Percentiles rank a stretch among this genome's conserved stretches.
Conservation (phyloP, 2,797 vertebrate genomes). For the Carcharodon carcharias region DNA sequence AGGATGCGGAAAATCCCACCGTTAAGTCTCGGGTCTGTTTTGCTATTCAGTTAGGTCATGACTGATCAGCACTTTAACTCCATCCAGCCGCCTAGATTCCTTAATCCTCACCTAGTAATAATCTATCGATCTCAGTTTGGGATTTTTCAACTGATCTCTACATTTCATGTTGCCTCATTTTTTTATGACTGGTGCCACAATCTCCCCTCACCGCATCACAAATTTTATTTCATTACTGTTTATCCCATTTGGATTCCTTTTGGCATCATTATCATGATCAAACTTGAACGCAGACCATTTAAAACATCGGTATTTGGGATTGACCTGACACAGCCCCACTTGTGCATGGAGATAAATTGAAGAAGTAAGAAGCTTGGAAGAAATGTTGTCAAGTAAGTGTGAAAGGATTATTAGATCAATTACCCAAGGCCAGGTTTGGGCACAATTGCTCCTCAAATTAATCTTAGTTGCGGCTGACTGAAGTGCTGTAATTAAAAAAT, state of each 20-base stretch:
- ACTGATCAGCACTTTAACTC: too few species aligned
- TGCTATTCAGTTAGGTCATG: too few species aligned
- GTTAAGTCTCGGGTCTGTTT: too few species aligned
- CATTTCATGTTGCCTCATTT: background rate
- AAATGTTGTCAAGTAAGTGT: background rate
- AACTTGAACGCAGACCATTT: background rate
- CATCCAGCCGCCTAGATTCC: too few species aligned
- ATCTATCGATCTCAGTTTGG: too few species aligned
- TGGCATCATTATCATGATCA: background rate
- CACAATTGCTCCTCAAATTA: background rate
- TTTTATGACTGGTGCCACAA: background rate
- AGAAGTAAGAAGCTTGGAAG: background rate
- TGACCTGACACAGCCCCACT: background rate
- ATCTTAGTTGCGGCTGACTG: background rate
- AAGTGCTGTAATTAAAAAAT: background rate
- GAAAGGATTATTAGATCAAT: background rate
- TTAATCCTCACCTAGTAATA: too few species aligned
- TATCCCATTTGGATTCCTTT: background rate
- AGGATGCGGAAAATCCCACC: too few species aligned
- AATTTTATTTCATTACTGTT: background rate
- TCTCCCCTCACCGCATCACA: background rate
- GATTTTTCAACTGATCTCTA: too few species aligned
- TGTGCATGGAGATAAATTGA: background rate
- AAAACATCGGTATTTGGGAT: background rate
- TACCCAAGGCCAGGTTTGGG: background rate